Percentiles rank a stretch among this genome's conserved stretches.
Conservation (phyloP, 1,140 invertebrate species). For the Nomia melanderi region DNA sequence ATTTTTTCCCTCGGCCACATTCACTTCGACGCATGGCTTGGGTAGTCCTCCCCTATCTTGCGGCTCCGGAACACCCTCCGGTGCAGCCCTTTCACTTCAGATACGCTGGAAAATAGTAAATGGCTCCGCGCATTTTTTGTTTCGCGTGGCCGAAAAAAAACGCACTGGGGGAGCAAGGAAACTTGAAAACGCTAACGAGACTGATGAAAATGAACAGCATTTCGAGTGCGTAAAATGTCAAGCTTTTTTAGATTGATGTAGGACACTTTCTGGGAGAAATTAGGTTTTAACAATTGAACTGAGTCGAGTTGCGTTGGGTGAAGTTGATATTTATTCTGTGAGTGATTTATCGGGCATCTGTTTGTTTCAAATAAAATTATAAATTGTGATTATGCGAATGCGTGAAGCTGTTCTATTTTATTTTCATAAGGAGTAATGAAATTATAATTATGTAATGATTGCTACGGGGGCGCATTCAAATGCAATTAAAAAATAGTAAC, state of each 20-base stretch:
- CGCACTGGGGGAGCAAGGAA: neutral
- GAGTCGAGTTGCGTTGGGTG: too few species aligned
- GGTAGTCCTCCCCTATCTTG: neutral
- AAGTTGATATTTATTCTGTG: too few species aligned
- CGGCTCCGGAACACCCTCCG: neutral
- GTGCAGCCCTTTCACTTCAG: constrained; percentile 4
- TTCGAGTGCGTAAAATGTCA: neutral
- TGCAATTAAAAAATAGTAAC: too few species aligned
- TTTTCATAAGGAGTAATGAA: too few species aligned
- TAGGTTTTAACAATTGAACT: too few species aligned
- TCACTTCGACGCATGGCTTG: constrained; percentile 8
- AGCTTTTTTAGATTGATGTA: neutral
- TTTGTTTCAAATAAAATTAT: too few species aligned
- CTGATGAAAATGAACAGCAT: neutral
- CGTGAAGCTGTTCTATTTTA: too few species aligned
- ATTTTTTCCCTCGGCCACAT: constrained; percentile 51
- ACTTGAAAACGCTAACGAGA: neutral
- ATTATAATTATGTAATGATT: too few species aligned
- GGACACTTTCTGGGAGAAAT: too few species aligned
- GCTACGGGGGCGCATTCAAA: too few species aligned
- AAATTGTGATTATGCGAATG: too few species aligned
- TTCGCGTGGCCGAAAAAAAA: neutral
- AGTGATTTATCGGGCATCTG: too few species aligned
- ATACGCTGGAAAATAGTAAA: constrained; percentile 38
- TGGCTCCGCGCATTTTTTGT: neutral